These are phyloP conservation scores for Hystrix brachyura DNA, from an alignment of 2,113 vertebrate genomes.

Conservation along the genomic window DNA sequence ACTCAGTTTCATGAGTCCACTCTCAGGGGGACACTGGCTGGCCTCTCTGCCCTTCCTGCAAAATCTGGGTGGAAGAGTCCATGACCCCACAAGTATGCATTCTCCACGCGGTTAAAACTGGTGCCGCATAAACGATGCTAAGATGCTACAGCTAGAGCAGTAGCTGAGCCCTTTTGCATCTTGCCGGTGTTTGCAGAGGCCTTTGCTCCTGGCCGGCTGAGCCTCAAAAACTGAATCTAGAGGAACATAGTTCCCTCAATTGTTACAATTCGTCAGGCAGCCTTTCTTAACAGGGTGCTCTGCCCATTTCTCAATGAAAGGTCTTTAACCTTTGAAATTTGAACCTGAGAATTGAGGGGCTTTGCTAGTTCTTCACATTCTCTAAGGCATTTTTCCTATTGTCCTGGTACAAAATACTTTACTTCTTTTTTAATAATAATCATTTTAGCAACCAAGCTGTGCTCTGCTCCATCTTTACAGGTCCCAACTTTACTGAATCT, in stretches of 20 bases:
- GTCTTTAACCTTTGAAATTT: not conserved
- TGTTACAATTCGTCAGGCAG: not conserved
- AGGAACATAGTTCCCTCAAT: not conserved
- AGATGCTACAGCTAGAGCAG: not conserved
- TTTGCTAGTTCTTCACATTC: not conserved
- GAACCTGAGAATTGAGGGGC: not conserved
- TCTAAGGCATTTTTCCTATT: not conserved
- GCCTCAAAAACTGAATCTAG: not conserved
- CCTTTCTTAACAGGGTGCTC: not conserved
- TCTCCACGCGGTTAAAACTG: too few species aligned
- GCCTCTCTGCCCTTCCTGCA: not conserved
- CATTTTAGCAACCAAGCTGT: not conserved
- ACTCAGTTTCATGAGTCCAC: not conserved
- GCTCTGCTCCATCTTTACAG: not conserved
- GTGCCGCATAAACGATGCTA: not conserved
- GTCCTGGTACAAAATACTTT: not conserved
- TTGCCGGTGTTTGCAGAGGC: not conserved
- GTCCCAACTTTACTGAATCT: not conserved
- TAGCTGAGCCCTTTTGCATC: not conserved
- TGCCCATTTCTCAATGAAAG: not conserved
- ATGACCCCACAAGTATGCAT: not conserved
- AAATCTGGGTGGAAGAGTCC: not conserved
- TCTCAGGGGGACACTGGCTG: not conserved
- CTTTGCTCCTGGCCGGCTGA: not conserved
- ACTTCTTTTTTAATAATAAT: not conserved